Evolutionary conservation across 2,888 invertebrate genomes (phyloP).

Genomic region (Aspidiotus destructor): DNA sequence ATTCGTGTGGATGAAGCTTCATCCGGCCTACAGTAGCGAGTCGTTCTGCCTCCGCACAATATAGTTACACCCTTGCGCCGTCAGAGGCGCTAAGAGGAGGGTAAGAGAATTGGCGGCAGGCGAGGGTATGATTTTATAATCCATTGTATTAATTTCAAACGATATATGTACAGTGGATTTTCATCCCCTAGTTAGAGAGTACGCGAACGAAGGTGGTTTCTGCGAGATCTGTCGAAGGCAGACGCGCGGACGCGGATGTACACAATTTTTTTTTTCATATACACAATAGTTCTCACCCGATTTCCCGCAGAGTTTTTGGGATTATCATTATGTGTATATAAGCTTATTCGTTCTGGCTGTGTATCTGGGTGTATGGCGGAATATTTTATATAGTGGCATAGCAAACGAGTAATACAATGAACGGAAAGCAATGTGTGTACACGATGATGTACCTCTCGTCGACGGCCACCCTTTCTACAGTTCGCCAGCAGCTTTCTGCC

Average conservation of each 20-base stretch:
- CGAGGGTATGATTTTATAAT: constrained; percentile 26
- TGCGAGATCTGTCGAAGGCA: not conserved
- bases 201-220: not conserved
- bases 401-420: not conserved
- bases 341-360: constrained; percentile 23
- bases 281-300: constrained; percentile 19
- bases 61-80: constrained; percentile 13
- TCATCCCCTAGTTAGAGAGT: constrained; percentile 22
- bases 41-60: not conserved
- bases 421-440: not conserved
- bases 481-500: not conserved
- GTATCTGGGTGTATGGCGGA: not conserved
- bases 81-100: constrained; percentile 15
- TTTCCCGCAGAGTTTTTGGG: constrained; percentile 28
- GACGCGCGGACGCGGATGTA: not conserved
- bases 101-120: constrained; percentile 9
- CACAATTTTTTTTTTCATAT: not conserved
- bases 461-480: not conserved
- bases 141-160: constrained; percentile 31
- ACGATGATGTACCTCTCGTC: not conserved
- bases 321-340: constrained; percentile 26
- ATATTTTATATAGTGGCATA: not conserved
- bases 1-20: constrained; percentile 29
- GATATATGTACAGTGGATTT: constrained; percentile 21
- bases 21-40: not conserved